A percentile compares a stretch with the other conserved stretches of the same genome.
Conservation (phyloP, 2,888 invertebrate genomes). For the Serrognathus titanus region DNA sequence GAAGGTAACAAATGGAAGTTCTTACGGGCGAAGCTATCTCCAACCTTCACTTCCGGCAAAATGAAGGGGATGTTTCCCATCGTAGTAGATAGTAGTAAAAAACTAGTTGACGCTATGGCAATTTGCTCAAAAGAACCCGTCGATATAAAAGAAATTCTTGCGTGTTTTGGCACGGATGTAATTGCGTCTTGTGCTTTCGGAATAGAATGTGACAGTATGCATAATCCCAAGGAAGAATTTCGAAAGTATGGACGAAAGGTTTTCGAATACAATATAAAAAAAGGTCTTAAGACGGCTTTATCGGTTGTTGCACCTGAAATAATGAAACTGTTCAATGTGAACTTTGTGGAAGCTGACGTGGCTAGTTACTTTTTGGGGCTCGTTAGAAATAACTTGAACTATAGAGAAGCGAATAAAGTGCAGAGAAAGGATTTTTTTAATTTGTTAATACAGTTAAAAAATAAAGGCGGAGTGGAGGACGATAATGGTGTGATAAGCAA, state of each 20-base stretch:
- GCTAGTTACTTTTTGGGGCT: slow-evolving; percentile 33
- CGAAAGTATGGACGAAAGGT: background rate
- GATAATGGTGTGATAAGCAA: background rate
- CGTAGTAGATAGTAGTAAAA: background rate
- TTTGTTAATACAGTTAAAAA: slow-evolving; percentile 32
- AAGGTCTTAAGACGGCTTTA: no score
- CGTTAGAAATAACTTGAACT: slow-evolving; percentile 31
- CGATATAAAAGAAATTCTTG: slow-evolving; percentile 4
- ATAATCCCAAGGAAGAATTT: slow-evolving; percentile 3
- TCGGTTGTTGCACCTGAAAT: slow-evolving; percentile 17
- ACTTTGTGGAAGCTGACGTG: slow-evolving; percentile 25
- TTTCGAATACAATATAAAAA: background rate
- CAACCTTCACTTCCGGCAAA: slow-evolving; percentile 24
- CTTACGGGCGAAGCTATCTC: slow-evolving; percentile 17
- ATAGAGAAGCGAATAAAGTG: slow-evolving; percentile 20
- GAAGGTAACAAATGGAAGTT: slow-evolving; percentile 57
- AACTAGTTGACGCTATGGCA: background rate
- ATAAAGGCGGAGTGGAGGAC: slow-evolving; percentile 1
- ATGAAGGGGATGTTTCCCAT: slow-evolving; percentile 6
- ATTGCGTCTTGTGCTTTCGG: slow-evolving; percentile 5
- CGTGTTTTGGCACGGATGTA: slow-evolving; percentile 4
- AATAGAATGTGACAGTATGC: slow-evolving; percentile 2
- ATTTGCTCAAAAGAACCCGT: background rate
- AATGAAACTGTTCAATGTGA: slow-evolving; percentile 20
- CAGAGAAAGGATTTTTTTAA: slow-evolving; percentile 42